phyloP scores from a whole-genome alignment of 1,140 invertebrate species.

The Argopecten irradians region DNA sequence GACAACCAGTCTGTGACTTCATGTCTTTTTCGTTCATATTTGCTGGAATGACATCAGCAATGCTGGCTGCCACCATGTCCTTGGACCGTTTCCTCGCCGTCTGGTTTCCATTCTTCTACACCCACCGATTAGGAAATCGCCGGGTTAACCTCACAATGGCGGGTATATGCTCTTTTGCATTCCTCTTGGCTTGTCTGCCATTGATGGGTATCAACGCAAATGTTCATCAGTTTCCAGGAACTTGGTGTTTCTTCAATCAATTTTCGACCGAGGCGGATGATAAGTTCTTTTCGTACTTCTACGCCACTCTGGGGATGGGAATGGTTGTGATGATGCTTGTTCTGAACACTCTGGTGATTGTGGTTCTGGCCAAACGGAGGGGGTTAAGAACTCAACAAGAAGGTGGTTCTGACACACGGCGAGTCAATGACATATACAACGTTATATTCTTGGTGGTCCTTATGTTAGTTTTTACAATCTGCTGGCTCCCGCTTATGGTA shows the following conservation, averaged over 20 bases:
- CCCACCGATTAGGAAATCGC: conserved; percentile 26
- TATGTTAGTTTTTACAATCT: conserved; percentile 30
- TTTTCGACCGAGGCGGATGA: background rate
- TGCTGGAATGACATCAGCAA: conserved; percentile 39
- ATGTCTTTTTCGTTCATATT: conserved; percentile 44
- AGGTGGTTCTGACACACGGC: background rate
- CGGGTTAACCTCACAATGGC: conserved; percentile 36
- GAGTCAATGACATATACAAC: conserved; percentile 35
- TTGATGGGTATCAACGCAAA: conserved; percentile 42
- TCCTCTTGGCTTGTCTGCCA: conserved; percentile 27
- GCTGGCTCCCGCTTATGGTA: conserved; percentile 35
- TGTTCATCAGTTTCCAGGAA: conserved; percentile 43
- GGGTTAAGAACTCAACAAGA: background rate
- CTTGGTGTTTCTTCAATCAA: conserved; percentile 50
- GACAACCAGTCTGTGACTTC: conserved; percentile 44
- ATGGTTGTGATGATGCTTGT: conserved; percentile 37
- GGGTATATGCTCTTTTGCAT: conserved; percentile 27
- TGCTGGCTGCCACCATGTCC: conserved; percentile 40
- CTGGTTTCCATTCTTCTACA: conserved; percentile 47
- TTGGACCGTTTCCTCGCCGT: conserved; percentile 47
- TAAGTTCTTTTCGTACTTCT: conserved; percentile 37
- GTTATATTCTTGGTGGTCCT: conserved; percentile 38
- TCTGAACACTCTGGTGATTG: conserved; percentile 44
- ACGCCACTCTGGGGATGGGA: conserved; percentile 33
- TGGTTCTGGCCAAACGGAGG: conserved; percentile 24